These are phyloP conservation scores for Phragmatobia fuliginosa DNA, from an alignment of 2,888 invertebrate species.

Conservation along the genomic window DNA sequence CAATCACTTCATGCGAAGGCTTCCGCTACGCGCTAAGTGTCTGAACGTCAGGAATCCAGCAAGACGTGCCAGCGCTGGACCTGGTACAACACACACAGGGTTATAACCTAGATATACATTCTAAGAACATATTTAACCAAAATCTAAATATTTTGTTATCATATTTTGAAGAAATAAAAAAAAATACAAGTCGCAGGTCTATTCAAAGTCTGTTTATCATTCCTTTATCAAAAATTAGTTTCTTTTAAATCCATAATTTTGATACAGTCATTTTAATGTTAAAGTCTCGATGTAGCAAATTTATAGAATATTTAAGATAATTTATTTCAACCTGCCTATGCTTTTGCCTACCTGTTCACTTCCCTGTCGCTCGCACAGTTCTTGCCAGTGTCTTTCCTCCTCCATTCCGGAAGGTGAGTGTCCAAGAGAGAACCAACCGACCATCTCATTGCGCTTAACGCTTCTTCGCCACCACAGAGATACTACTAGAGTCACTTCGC, in stretches of 20 bases:
- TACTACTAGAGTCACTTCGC: slow-evolving; percentile 97
- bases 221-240: not conserved
- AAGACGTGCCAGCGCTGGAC: slow-evolving; percentile 98
- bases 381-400: slow-evolving; percentile 97
- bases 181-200: too few species aligned
- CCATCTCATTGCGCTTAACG: slow-evolving; percentile 97
- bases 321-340: not conserved
- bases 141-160: too few species aligned
- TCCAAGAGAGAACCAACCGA: slow-evolving; percentile 98
- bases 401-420: slow-evolving; percentile 97
- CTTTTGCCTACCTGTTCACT: slow-evolving; percentile 88
- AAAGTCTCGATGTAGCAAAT: not conserved
- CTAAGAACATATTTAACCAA: too few species aligned
- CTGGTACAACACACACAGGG: too few species aligned
- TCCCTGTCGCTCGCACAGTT: slow-evolving; percentile 95
- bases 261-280: not conserved
- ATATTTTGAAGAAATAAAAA: too few species aligned
- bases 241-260: not conserved
- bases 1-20: slow-evolving; percentile 60
- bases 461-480: slow-evolving; percentile 97
- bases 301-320: not conserved
- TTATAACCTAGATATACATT: too few species aligned
- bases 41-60: slow-evolving; percentile 90
- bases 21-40: slow-evolving; percentile 68
- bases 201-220: too few species aligned